Evolutionary conservation across 2,888 invertebrate species (phyloP).

Genomic region (Brachyptera putata): DNA sequence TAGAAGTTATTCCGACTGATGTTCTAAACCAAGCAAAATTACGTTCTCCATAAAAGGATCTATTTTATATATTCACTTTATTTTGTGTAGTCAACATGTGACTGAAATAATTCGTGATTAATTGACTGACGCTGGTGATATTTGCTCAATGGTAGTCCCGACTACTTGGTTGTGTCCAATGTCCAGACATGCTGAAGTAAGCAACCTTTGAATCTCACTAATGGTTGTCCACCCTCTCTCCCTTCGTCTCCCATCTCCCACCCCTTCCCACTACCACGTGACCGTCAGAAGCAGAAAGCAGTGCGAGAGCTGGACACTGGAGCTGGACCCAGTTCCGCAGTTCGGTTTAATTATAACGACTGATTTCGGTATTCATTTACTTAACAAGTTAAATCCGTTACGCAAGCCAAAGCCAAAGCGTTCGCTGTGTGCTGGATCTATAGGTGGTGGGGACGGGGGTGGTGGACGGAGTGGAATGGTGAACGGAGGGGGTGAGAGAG

Average conservation of each 20-base stretch:
- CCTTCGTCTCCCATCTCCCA: too few relatives aligned
- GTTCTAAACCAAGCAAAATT: too few relatives aligned
- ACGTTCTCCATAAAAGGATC: too few relatives aligned
- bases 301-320: neutral
- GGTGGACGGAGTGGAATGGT: too few relatives aligned
- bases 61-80: too few relatives aligned
- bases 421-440: too few relatives aligned
- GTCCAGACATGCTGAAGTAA: neutral
- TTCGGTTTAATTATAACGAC: slow-evolving; percentile 24
- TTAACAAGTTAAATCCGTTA: slow-evolving; percentile 27
- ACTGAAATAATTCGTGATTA: too few relatives aligned
- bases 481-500: too few relatives aligned
- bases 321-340: slow-evolving; percentile 6
- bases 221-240: neutral
- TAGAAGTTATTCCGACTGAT: too few relatives aligned
- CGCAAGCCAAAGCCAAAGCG: neutral
- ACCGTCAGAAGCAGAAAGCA: neutral
- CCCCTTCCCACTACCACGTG: neutral
- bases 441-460: too few relatives aligned
- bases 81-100: too few relatives aligned
- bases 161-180: neutral
- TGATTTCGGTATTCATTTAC: slow-evolving; percentile 27
- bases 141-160: neutral
- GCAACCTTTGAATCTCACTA: neutral
- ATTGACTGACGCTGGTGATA: too few relatives aligned